These are phyloP conservation scores for Perizoma affinitatum DNA, from an alignment of 2,888 invertebrate species.

Conservation along the genomic window DNA sequence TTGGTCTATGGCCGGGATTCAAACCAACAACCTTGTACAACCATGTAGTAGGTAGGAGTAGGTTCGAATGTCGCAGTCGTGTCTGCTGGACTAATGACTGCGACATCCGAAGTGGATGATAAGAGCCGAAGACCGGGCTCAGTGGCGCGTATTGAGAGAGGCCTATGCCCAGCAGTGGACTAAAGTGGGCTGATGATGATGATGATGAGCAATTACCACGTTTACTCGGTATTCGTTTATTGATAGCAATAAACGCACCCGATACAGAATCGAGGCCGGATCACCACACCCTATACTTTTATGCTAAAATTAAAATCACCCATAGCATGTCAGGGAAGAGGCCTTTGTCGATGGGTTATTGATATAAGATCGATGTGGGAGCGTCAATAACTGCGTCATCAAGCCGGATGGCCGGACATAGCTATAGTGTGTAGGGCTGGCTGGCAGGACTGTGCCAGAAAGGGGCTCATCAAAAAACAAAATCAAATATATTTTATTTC, in stretches of 20 bases:
- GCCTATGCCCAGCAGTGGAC: too few relatives aligned
- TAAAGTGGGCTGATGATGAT: too few relatives aligned
- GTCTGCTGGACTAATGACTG: too few relatives aligned
- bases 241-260: conserved; percentile 38
- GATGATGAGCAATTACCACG: too few relatives aligned
- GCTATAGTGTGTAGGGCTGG: background rate
- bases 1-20: too few relatives aligned
- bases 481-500: too few relatives aligned
- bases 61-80: too few relatives aligned
- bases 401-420: conserved; percentile 54
- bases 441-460: background rate
- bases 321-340: conserved; percentile 64
- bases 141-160: too few relatives aligned
- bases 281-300: conserved; percentile 69
- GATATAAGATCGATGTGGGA: conserved; percentile 73
- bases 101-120: too few relatives aligned
- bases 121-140: too few relatives aligned
- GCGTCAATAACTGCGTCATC: conserved; percentile 68
- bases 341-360: conserved; percentile 79
- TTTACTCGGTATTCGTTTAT: background rate
- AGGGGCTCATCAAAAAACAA: conserved; percentile 4
- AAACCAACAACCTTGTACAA: too few relatives aligned
- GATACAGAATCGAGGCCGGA: conserved; percentile 43
- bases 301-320: conserved; percentile 75
- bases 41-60: too few relatives aligned